Conservation (phyloP, 1,140 invertebrate species). For the Metopolophium dirhodum region DNA sequence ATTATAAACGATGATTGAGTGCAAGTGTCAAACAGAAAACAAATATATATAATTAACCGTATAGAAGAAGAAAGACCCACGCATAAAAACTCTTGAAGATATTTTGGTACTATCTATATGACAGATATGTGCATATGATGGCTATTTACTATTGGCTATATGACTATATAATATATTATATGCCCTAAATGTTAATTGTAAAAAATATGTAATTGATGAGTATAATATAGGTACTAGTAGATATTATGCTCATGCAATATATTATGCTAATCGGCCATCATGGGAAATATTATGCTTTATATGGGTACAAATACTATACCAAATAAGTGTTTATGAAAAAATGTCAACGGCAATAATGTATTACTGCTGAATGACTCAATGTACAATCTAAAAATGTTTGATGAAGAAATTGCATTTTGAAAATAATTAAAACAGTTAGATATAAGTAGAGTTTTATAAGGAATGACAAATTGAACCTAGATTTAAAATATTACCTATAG, state of each 20-base stretch:
- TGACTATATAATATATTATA: background rate
- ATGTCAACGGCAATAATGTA: too few relatives aligned
- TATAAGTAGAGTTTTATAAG: background rate
- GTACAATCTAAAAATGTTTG: background rate
- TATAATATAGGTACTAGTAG: background rate
- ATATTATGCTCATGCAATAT: background rate
- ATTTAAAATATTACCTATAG: too few relatives aligned
- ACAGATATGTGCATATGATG: background rate
- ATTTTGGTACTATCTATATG: background rate
- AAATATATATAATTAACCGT: background rate
- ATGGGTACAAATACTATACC: background rate
- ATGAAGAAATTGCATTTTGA: background rate
- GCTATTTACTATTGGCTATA: background rate
- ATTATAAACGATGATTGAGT: background rate
- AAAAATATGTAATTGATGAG: background rate
- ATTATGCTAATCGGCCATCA: background rate
- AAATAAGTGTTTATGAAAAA: too few relatives aligned
- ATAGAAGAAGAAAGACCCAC: background rate
- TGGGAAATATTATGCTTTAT: background rate
- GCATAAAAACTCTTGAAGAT: background rate
- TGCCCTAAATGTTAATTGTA: background rate
- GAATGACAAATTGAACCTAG: background rate
- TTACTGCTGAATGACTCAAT: background rate
- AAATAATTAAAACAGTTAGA: background rate
- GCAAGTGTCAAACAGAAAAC: background rate